Conservation (phyloP, 2,888 invertebrate species). For the Acleris cristana region DNA sequence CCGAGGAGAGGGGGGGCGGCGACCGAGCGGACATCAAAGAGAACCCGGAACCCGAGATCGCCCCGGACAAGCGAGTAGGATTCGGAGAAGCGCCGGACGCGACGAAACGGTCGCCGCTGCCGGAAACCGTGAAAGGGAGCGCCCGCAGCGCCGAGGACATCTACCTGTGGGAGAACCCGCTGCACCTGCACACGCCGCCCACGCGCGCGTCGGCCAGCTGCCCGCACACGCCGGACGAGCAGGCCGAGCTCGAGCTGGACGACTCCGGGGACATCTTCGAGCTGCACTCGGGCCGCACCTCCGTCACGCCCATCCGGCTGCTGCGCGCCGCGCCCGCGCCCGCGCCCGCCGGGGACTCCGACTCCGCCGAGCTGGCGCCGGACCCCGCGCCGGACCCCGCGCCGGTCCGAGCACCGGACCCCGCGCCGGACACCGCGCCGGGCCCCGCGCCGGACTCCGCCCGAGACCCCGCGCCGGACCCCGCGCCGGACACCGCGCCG, state of each 20-base stretch:
- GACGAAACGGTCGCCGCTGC: slow-evolving; percentile 65
- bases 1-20: slow-evolving; percentile 67
- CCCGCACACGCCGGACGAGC: slow-evolving; percentile 88
- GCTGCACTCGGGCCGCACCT: slow-evolving; percentile 86
- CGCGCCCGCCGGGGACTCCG: slow-evolving; percentile 11
- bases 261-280: slow-evolving; percentile 85
- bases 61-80: slow-evolving; percentile 54
- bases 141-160: slow-evolving; percentile 86
- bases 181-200: slow-evolving; percentile 82
- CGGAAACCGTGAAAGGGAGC: slow-evolving; percentile 68
- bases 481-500: slow-evolving; percentile 47
- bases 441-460: background rate
- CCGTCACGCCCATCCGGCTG: slow-evolving; percentile 87
- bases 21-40: slow-evolving; percentile 57
- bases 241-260: slow-evolving; percentile 88
- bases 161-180: slow-evolving; percentile 91
- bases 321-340: slow-evolving; percentile 61
- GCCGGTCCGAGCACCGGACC: background rate
- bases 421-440: background rate
- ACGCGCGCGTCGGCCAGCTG: slow-evolving; percentile 74
- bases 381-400: background rate
- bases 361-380: slow-evolving; percentile 8
- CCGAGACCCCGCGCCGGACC: background rate
- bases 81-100: slow-evolving; percentile 46
- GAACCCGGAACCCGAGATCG: slow-evolving; percentile 50